Base-by-base conservation (phyloP, 2,797 vertebrate species). In the Molossus molossus region DNA sequence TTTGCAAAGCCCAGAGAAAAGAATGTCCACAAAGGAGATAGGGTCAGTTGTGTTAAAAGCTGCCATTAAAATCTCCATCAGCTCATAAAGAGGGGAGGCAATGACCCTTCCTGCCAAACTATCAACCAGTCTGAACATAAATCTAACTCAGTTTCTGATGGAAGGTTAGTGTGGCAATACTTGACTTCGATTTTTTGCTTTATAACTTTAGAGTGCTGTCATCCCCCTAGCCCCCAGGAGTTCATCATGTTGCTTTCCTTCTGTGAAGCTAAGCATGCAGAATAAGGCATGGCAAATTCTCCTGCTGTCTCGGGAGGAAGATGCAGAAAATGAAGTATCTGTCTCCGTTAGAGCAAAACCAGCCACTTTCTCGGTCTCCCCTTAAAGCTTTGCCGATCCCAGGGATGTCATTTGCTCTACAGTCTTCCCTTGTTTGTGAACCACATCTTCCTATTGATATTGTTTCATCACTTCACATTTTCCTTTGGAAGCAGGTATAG, bases 161-260 rank as follows among this genome's bases (percentile, higher is more conserved):
- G 58, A 81, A 20, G 14, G 69, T 48, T 20, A 64, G 18, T 55
- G 6, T 3, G 70, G 57, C 2, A 45, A 33, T 67, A 25, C n/a
- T n/a, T 81, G 0, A 5, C 40, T 37, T 79, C 29, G 12, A 20
- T 58, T 88, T 96, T 96, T 77, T 79, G 69, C 37, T 70, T 88
- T 91, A 79, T 81, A 83, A 60, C 9, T 77, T 88, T 58, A 64
- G 60, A 50, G 25, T 45, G 6, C 13, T 45, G 48, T 79, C 3
- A n/a, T 18, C 53, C 29, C 15, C 23, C 17, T 1, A 9, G 9
- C 18, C 3, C 7, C 25, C 25, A 5, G 10, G 27, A 15, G 13
- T 64, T 18, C 5, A 87, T 55, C 25, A 12, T 88, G 86, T 57
- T 94, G 69, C 64, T 92, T 94, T 90, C 65, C 83, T 94, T 96